Percentiles rank a stretch among this genome's conserved stretches.
Evolutionary conservation across 2,797 vertebrate species (phyloP).

Genomic region (Characodon lateralis): DNA sequence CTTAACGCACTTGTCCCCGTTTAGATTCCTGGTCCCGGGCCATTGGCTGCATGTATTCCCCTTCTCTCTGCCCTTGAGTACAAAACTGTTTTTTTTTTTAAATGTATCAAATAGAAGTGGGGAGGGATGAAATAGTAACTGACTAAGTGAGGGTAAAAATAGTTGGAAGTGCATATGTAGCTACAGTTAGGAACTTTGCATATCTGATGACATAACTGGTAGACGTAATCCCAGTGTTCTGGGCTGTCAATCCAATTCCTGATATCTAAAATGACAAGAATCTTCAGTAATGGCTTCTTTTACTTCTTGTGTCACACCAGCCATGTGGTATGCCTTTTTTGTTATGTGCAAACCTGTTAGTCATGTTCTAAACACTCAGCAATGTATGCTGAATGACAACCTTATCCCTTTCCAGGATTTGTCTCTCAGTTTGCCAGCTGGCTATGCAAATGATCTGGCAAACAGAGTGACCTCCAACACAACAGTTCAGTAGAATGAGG

Average conservation of each 20-base stretch:
- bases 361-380: not conserved
- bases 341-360: not conserved
- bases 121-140: too few species aligned
- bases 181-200: not conserved
- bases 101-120: too few species aligned
- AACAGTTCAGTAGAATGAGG: not conserved
- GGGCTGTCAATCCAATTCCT: not conserved
- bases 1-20: too few species aligned
- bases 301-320: too few species aligned
- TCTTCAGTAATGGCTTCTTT: not conserved
- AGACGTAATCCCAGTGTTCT: not conserved
- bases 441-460: slow-evolving; percentile 1
- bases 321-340: too few species aligned
- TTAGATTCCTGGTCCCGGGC: too few species aligned
- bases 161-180: not conserved
- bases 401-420: not conserved
- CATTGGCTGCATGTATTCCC: too few species aligned
- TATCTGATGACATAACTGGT: not conserved
- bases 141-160: too few species aligned
- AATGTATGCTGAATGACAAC: not conserved
- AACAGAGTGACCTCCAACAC: not conserved
- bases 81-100: too few species aligned
- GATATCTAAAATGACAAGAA: not conserved
- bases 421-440: not conserved
- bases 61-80: too few species aligned